A percentile compares a stretch with the other conserved stretches of the same genome.
phyloP scores from a whole-genome alignment of 2,113 vertebrate genomes.

The Ptyas mucosa region DNA sequence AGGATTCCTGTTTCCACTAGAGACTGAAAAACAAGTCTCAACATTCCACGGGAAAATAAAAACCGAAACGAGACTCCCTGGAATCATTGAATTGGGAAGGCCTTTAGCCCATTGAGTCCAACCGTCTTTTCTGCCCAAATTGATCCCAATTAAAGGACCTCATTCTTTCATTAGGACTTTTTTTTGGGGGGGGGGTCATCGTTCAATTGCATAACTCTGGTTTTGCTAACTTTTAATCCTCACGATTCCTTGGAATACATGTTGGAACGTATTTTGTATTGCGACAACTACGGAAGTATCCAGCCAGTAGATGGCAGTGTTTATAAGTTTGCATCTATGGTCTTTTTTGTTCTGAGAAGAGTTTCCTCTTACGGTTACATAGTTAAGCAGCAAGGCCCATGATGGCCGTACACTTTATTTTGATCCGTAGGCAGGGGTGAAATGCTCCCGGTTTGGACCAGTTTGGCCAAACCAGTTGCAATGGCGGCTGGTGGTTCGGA shows the following conservation, averaged over 20 bases:
- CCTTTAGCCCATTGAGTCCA: background rate
- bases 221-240: background rate
- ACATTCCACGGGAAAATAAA: background rate
- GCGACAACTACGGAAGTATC: background rate
- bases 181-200: background rate
- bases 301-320: background rate
- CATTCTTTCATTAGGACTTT: background rate
- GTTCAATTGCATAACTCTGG: background rate
- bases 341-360: background rate
- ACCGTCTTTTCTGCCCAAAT: background rate
- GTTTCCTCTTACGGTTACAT: background rate
- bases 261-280: background rate
- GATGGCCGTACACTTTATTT: background rate
- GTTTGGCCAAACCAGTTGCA: too few relatives aligned
- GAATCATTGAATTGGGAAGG: background rate
- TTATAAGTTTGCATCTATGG: background rate
- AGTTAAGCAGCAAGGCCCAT: background rate
- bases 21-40: background rate
- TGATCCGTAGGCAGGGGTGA: background rate
- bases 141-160: background rate
- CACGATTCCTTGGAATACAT: background rate
- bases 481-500: too few relatives aligned
- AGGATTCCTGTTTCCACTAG: slow-evolving; percentile 17
- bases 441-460: too few relatives aligned
- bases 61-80: background rate